These are phyloP conservation scores for Malurus leucopterus DNA, from an alignment of 2,797 vertebrate species.

Conservation along the genomic window DNA sequence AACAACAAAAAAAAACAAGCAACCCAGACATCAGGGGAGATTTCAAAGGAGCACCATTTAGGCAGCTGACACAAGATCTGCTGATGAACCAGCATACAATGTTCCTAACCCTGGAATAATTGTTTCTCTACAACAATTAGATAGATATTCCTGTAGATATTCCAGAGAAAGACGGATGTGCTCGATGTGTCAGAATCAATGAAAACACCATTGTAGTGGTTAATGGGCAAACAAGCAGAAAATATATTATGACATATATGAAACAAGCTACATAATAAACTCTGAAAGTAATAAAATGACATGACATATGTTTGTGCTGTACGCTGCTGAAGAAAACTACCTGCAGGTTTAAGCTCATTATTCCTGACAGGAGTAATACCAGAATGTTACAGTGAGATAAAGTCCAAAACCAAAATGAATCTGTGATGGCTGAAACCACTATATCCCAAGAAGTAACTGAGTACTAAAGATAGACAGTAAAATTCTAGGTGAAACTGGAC, in stretches of 20 bases:
- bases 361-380: not conserved
- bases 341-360: not conserved
- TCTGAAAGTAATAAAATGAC: not conserved
- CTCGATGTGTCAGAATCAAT: not conserved
- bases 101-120: not conserved
- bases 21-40: rapidly evolving
- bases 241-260: not conserved
- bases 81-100: not conserved
- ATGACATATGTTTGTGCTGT: not conserved
- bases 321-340: not conserved
- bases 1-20: too few species aligned
- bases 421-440: not conserved
- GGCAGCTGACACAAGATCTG: not conserved
- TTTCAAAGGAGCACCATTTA: not conserved
- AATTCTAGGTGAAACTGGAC: not conserved
- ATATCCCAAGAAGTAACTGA: not conserved
- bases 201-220: not conserved
- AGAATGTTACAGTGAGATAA: not conserved
- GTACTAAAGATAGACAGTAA: not conserved
- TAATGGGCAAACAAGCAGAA: not conserved
- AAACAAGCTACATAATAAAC: not conserved
- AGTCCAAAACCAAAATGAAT: not conserved
- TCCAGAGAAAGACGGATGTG: not conserved
- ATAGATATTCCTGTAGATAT: not conserved
- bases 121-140: not conserved